A percentile compares a stretch with the other conserved stretches of the same genome.
phyloP scores from a whole-genome alignment of 2,888 invertebrate genomes.

The Ecliptopera silaceata region DNA sequence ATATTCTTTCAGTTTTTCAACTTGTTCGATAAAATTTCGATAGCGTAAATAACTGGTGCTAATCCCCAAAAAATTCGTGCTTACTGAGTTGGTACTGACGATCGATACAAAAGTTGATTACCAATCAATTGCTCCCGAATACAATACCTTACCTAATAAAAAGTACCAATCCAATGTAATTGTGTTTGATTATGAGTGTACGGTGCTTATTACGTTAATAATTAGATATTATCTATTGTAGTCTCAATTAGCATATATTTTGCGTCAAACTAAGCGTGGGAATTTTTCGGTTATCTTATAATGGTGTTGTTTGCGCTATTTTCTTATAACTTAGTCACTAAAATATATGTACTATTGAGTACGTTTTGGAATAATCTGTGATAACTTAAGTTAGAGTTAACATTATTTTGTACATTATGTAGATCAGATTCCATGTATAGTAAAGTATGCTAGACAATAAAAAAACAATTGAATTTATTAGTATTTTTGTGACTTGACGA shows the following conservation, averaged over 20 bases:
- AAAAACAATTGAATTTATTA: no score
- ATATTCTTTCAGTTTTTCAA: not conserved
- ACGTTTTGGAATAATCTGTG: no score
- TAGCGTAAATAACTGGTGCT: not conserved
- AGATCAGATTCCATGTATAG: no score
- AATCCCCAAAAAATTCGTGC: not conserved
- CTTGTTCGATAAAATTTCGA: not conserved
- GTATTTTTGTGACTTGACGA: no score
- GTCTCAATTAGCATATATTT: conserved; percentile 37
- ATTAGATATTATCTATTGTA: conserved; percentile 68
- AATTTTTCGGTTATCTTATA: conserved; percentile 11
- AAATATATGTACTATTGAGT: no score
- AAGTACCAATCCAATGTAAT: conserved; percentile 50
- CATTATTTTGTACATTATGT: no score
- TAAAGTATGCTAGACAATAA: no score
- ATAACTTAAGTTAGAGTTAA: no score
- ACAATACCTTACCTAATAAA: conserved; percentile 60
- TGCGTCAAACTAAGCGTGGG: conserved; percentile 31
- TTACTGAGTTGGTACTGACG: conserved; percentile 36
- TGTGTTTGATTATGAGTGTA: conserved; percentile 73
- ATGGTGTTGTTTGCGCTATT: not conserved
- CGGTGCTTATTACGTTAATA: conserved; percentile 73
- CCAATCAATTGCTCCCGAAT: conserved; percentile 59
- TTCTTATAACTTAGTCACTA: no score
- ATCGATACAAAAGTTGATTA: conserved; percentile 56